Conservation (phyloP, 2,113 vertebrate species). For the Brachirus orientalis region DNA sequence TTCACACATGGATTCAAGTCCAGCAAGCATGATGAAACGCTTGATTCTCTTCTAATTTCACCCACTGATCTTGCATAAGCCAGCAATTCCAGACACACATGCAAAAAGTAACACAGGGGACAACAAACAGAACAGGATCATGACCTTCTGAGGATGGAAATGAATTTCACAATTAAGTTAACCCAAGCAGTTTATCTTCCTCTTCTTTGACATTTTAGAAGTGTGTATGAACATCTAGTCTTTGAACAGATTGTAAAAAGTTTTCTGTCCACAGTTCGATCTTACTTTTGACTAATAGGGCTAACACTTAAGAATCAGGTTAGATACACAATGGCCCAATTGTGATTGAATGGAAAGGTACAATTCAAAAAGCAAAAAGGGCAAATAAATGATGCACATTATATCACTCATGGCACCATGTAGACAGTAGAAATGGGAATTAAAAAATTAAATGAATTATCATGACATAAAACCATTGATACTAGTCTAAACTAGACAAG, state of each 20-base stretch:
- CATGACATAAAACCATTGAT: too few relatives aligned
- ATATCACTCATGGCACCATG: too few relatives aligned
- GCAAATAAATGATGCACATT: too few relatives aligned
- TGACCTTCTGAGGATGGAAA: not conserved
- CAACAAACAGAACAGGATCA: slow-evolving; percentile 19
- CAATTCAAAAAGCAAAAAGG: too few relatives aligned
- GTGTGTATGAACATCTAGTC: not conserved
- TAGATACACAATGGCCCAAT: too few relatives aligned
- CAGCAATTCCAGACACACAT: slow-evolving; percentile 16
- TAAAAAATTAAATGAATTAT: too few relatives aligned
- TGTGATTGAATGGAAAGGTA: too few relatives aligned
- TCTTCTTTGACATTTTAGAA: slow-evolving; percentile 2
- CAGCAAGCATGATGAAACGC: slow-evolving; percentile 63
- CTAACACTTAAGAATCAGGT: too few relatives aligned
- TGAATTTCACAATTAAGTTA: slow-evolving; percentile 20
- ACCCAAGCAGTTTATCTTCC: not conserved
- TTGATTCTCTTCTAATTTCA: slow-evolving; percentile 57
- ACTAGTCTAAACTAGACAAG: too few relatives aligned
- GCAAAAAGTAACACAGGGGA: not conserved
- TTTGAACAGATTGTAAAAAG: not conserved
- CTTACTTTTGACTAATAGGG: too few relatives aligned
- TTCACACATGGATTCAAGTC: slow-evolving; percentile 74
- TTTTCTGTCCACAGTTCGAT: too few relatives aligned
- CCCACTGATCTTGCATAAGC: slow-evolving; percentile 33
- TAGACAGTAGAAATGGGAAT: too few relatives aligned